Evolutionary conservation across 2,888 invertebrate species (phyloP), one percentile per base, ranked within the genome.

Genomic region (Drosophila lacicola): DNA sequence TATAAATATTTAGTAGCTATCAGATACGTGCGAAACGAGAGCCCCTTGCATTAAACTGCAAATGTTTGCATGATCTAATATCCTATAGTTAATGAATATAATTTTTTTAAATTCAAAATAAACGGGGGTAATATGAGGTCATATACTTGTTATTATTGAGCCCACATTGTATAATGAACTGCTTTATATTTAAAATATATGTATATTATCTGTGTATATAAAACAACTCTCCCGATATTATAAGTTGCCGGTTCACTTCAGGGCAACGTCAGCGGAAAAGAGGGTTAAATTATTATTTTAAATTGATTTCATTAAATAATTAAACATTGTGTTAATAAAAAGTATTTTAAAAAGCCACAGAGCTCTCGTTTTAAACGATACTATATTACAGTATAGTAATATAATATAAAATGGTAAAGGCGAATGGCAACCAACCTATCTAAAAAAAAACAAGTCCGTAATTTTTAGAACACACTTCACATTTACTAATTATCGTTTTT

Each of bases 1-100:
- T 29, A 29, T 5, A 29, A 29, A 62, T 34, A 47, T 54, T 34
- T 9, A 39, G 8, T 0, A n/a, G 33, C 33, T 65, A 65, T 47
- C 42, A 47, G 67, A 42, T 51, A 19, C 11, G 19, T 13, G 36
- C 19, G 14, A 33, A 47, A 47, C 34, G n/a, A 44, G n/a, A 19
- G 49, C 2, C 19, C 9, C n/a, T 14, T 33, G 33, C 13, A 29
- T 13, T n/a, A 11, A 21, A 33, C 9, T 56, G 39, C 34, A 21
- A n/a, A 50, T 39, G 37, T 4, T 21, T 33, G 50, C 9, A 11
- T 53, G 17, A 9, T 33, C 17, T 25, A 44, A 50, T 21, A n/a
- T 41, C 13, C 5, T 14, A 11, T 36, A 11, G 4, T 5, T 49
- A 4, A 42, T 21, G 3, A 14, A 37, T 19, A 46, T 13, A 14